Evolutionary conservation across 2,797 vertebrate genomes (phyloP).

Genomic region (Bovichtus variegatus): DNA sequence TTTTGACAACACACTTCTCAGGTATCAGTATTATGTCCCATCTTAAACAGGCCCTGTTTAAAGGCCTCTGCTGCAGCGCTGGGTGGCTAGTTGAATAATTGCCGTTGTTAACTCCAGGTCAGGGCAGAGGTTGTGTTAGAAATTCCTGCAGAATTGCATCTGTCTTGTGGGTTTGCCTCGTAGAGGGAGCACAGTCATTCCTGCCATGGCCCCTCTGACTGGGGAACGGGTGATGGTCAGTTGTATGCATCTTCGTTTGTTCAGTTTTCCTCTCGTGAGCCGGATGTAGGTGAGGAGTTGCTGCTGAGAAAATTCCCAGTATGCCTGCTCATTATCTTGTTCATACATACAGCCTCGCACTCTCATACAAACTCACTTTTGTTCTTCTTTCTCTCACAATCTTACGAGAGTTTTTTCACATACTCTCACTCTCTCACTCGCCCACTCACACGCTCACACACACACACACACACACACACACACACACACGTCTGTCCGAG

Average conservation of each 20-base stretch:
- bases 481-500: constrained; percentile 31
- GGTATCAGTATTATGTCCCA: constrained; percentile 26
- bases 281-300: constrained; percentile 6
- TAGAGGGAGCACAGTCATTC: background rate
- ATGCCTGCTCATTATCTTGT: constrained; percentile 39
- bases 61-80: background rate
- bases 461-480: constrained; percentile 1
- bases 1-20: constrained; percentile 9
- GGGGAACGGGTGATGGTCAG: background rate
- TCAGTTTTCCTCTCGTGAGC: background rate
- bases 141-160: constrained; percentile 50
- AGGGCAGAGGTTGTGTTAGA: constrained; percentile 61
- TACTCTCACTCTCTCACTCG: background rate
- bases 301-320: background rate
- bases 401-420: background rate
- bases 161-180: constrained; percentile 1
- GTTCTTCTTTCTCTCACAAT: constrained; percentile 18
- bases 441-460: background rate
- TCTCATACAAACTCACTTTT: background rate
- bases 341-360: constrained; percentile 23
- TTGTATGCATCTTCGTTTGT: background rate
- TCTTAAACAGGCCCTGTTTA: constrained; percentile 37
- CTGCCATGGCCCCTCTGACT: background rate
- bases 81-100: constrained; percentile 48
- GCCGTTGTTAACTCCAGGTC: constrained; percentile 52